Evolutionary conservation across 2,888 invertebrate genomes (phyloP).

Genomic region (Cremastobaeus sp.): DNA sequence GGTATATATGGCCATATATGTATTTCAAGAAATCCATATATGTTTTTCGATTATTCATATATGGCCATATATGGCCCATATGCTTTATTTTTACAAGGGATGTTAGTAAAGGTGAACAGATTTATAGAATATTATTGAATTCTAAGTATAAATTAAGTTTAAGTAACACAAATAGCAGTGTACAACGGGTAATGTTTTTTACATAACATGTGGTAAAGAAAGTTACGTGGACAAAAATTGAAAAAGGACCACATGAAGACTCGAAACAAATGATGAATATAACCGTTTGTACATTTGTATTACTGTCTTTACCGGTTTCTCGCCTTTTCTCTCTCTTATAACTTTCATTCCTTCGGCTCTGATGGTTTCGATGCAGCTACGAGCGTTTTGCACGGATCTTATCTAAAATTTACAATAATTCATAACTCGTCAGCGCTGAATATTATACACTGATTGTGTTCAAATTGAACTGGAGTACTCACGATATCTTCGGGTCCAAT

Average conservation of each 20-base stretch:
- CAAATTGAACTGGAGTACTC: slow-evolving; percentile 32
- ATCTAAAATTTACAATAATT: slow-evolving; percentile 77
- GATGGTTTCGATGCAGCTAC: slow-evolving; percentile 80
- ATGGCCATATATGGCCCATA: too few species aligned
- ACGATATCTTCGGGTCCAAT: slow-evolving; percentile 80
- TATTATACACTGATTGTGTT: not conserved
- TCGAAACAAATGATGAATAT: too few species aligned
- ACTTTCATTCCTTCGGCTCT: slow-evolving; percentile 80
- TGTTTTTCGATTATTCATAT: not conserved
- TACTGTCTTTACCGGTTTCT: slow-evolving; percentile 25
- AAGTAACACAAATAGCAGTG: too few species aligned
- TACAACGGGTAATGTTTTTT: too few species aligned
- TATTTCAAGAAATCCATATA: not conserved
- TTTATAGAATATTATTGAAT: too few species aligned
- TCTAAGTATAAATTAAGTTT: too few species aligned
- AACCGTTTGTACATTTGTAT: too few species aligned
- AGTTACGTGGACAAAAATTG: not conserved
- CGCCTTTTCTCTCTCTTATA: slow-evolving; percentile 69
- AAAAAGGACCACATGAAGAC: not conserved
- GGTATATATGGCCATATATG: slow-evolving; percentile 5
- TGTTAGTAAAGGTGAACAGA: too few species aligned
- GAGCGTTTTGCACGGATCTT: slow-evolving; percentile 79
- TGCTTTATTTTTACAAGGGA: too few species aligned
- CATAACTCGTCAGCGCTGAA: not conserved
- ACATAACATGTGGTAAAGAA: too few species aligned